Percentiles rank a stretch among this genome's conserved stretches.
Conservation (phyloP, 2,888 invertebrate species). For the Cenopis cana region DNA sequence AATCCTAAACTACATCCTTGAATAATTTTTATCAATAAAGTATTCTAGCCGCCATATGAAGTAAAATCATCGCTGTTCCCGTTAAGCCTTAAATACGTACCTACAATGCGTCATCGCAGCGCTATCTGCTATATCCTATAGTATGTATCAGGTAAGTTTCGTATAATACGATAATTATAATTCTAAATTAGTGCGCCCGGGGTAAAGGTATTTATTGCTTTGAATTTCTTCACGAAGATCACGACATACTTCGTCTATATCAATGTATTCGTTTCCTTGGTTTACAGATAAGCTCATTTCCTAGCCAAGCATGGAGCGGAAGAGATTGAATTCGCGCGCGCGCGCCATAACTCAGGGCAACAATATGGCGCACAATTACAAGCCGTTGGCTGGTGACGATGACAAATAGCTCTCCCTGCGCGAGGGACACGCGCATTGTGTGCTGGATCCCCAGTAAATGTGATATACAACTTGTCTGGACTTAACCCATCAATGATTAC, state of each 20-base stretch:
- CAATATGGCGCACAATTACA: constrained; percentile 82
- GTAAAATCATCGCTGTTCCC: too few species aligned
- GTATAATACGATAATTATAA: too few species aligned
- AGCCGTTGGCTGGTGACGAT: constrained; percentile 77
- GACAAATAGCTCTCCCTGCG: constrained; percentile 79
- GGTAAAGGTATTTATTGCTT: too few species aligned
- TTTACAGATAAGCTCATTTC: constrained; percentile 35
- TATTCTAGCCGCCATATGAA: too few species aligned
- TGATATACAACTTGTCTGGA: not conserved
- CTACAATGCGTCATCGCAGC: too few species aligned
- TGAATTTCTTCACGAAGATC: not conserved
- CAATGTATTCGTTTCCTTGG: not conserved
- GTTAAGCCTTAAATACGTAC: too few species aligned
- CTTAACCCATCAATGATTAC: not conserved
- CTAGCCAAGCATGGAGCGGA: constrained; percentile 57
- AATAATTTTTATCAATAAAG: not conserved
- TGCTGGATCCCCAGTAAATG: constrained; percentile 50
- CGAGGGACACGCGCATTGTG: constrained; percentile 67
- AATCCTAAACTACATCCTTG: not conserved
- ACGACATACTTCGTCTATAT: not conserved
- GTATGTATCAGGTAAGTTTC: too few species aligned
- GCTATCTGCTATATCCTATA: too few species aligned
- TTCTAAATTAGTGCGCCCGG: too few species aligned
- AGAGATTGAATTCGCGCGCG: constrained; percentile 66
- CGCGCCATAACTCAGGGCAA: constrained; percentile 77